Evolutionary conservation across 2,113 vertebrate species (phyloP).

Genomic region (Paratilapia polleni): DNA sequence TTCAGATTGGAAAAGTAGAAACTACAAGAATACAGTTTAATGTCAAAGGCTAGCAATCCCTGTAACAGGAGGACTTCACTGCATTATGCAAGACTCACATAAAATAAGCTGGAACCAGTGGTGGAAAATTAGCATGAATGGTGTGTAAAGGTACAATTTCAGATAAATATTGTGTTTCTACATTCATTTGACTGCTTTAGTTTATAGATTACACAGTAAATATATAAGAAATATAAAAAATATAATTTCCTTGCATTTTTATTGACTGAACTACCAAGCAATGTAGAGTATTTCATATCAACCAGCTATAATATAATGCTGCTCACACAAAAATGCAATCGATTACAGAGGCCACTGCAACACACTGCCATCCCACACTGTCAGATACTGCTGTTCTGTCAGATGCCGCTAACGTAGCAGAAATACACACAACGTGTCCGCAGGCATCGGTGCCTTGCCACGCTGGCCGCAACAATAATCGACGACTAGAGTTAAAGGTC

Average conservation of each 20-base stretch:
- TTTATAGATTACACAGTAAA: no score
- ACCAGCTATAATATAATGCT: no score
- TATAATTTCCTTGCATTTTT: no score
- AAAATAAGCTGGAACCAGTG: no score
- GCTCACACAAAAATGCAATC: no score
- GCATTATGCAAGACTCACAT: not conserved
- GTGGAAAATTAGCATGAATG: not conserved
- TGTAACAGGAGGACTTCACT: not conserved
- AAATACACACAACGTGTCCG: not conserved
- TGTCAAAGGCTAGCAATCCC: not conserved
- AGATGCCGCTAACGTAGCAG: not conserved
- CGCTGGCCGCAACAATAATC: not conserved
- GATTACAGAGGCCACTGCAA: not conserved
- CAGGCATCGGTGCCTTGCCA: not conserved
- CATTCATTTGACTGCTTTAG: no score
- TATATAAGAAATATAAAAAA: no score
- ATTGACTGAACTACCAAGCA: no score
- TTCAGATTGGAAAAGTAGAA: conserved; percentile 12
- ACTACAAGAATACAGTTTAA: not conserved
- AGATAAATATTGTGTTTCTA: no score
- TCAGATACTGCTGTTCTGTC: not conserved
- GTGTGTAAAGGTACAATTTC: not conserved
- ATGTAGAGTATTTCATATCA: no score
- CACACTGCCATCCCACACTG: not conserved
- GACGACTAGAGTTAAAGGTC: not conserved